phyloP scores from a whole-genome alignment of 2,113 vertebrate genomes.

The Calypte anna region DNA sequence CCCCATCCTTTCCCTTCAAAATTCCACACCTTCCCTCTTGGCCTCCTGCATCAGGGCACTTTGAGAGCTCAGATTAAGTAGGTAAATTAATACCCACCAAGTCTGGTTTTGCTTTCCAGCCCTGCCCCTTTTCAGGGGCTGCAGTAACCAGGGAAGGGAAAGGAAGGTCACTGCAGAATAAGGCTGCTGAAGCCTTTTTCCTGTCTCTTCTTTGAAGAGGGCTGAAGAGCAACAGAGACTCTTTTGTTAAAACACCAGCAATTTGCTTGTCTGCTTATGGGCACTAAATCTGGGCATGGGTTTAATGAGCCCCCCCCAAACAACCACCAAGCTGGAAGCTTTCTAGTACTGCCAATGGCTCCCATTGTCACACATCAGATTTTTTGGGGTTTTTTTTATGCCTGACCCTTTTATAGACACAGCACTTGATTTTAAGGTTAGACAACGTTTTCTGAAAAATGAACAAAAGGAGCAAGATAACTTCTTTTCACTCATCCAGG shows the following conservation, averaged over 20 bases:
- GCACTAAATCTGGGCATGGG: neutral
- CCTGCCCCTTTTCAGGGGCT: neutral
- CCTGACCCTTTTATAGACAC: neutral
- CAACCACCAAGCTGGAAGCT: neutral
- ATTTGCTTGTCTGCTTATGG: conserved; percentile 1
- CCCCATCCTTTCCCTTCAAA: neutral
- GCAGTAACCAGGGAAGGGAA: neutral
- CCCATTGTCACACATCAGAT: neutral
- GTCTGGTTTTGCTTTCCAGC: neutral
- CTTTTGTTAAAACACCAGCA: conserved; percentile 17
- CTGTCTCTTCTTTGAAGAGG: neutral
- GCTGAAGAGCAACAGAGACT: neutral
- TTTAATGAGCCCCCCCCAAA: neutral
- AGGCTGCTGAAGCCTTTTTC: neutral
- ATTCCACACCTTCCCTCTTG: neutral
- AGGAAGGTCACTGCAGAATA: neutral
- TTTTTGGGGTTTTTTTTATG: neutral
- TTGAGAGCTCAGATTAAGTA: neutral
- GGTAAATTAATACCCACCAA: neutral
- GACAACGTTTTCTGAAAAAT: neutral
- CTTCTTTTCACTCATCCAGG: neutral
- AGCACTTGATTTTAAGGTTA: neutral
- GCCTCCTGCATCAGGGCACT: neutral
- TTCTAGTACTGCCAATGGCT: neutral
- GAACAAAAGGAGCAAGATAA: neutral